Base-by-base conservation (phyloP, 2,797 vertebrate species). In the Tenualosa thibaudeaui region DNA sequence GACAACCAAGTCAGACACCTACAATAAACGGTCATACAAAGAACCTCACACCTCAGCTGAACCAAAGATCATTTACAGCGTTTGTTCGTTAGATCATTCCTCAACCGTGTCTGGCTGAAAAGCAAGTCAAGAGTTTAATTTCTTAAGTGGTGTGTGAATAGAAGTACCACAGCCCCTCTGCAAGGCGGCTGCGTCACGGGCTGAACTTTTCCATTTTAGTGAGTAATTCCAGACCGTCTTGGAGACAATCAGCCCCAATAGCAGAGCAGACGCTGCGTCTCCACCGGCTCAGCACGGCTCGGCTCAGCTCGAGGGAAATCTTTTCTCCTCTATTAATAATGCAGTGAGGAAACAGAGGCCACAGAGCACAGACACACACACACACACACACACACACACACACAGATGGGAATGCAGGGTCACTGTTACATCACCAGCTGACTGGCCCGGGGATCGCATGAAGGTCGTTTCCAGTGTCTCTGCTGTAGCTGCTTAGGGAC, bases 251-350 rank as follows among this genome's bases (percentile, higher is more conserved):
- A 43, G 71, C 37, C 15, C 40, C 4, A 78, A 46, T 15, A n/a
- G 37, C 71, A 9, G 58, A 0, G 9, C 12, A 78, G 71, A 78
- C 71, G 17, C 68, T 37, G 6, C 17, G 68, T 43, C 37, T 75
- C 15, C 37, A 4, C 22, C 24, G 2, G 26, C 56, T 17, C 51
- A 53, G 51, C 12, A 0, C 51, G 13, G 51, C 51, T 53, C 51
- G 15, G 51, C 60, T 75, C 2, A 12, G n/a, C 22, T 78, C 40
- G 17, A 46, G 71, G 37, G 37, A 78, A 78, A 46, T 78, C 71
- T 78, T 46, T 17, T 22, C 78, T 49, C 9, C 24, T 43, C 53
- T 46, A 78, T 87, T 50, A 87, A 87, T 84, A 40, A 87, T 87
- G 78, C 31, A 84, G 26, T 58, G 51, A 75, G 60, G 50, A 82